These are phyloP conservation scores for Heteromormyrus szaboi DNA, from an alignment of 2,797 vertebrate species.

Conservation along the genomic window DNA sequence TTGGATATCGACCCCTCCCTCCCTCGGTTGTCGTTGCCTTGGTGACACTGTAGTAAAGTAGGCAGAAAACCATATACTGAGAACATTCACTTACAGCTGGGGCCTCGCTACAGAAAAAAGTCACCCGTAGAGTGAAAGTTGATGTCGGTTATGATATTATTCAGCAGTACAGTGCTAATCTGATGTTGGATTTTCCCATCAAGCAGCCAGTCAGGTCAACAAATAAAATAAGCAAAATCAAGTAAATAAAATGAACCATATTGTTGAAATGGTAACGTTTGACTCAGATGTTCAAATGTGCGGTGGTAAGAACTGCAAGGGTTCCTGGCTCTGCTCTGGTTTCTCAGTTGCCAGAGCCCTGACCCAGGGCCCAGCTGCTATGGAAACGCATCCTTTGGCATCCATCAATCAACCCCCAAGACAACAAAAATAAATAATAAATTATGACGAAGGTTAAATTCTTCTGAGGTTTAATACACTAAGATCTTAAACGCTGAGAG, in stretches of 20 bases:
- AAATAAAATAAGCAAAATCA: not conserved
- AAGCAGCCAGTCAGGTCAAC: constrained; percentile 28
- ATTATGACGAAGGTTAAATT: constrained; percentile 38
- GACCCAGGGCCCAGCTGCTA: constrained; percentile 35
- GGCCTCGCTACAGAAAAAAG: not conserved
- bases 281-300: not conserved
- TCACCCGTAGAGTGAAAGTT: not conserved
- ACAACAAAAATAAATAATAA: constrained; percentile 1
- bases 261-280: not conserved
- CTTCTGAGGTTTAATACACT: not conserved
- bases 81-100: not conserved
- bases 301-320: not conserved
- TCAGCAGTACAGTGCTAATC: not conserved
- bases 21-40: not conserved
- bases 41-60: not conserved
- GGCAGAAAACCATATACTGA: not conserved
- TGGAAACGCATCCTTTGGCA: constrained; percentile 20
- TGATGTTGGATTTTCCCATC: constrained; percentile 9
- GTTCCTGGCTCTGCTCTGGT: constrained; percentile 18
- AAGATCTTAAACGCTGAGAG: not conserved
- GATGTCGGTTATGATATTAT: not conserved
- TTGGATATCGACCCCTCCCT: not conserved
- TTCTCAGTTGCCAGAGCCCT: not conserved
- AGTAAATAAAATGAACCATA: not conserved
- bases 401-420: not conserved